phyloP scores from a whole-genome alignment of 1,140 invertebrate species.

The Idris sp. region DNA sequence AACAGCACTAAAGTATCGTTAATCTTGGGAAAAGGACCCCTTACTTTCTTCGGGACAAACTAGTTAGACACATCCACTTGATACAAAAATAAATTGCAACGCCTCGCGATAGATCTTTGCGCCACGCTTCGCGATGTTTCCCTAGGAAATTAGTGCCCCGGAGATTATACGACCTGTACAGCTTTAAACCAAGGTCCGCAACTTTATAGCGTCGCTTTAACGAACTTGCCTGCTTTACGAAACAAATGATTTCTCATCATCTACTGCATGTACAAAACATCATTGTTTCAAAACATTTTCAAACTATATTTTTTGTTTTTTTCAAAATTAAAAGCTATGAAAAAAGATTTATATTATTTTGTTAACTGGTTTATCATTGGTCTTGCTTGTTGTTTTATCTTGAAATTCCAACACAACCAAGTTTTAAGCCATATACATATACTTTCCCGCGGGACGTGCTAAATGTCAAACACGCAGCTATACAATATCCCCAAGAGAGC shows the following conservation, averaged over 20 bases:
- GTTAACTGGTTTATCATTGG: conserved; percentile 49
- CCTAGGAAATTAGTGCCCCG: conserved; percentile 66
- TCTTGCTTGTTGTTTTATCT: conserved; percentile 30
- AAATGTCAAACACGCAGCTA: conserved; percentile 75
- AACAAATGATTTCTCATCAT: conserved; percentile 58
- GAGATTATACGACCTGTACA: conserved; percentile 33
- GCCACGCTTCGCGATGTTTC: conserved; percentile 50
- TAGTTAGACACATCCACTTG: conserved; percentile 76
- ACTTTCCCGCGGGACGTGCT: conserved; percentile 71
- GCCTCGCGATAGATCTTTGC: conserved; percentile 69
- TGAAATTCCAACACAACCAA: conserved; percentile 50
- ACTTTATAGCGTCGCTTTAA: conserved; percentile 60
- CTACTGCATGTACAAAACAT: not conserved
- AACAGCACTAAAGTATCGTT: conserved; percentile 77
- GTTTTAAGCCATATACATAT: conserved; percentile 44
- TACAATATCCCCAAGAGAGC: conserved; percentile 64
- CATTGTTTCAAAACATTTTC: conserved; percentile 9
- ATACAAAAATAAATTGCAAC: conserved; percentile 77
- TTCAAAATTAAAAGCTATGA: too few species aligned
- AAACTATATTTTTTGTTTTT: too few species aligned
- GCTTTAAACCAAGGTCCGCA: conserved; percentile 40
- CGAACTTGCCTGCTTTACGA: conserved; percentile 39
- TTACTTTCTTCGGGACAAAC: conserved; percentile 75
- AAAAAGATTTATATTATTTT: conserved; percentile 19
- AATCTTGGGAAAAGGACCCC: conserved; percentile 74